Evolutionary conservation across 1,140 invertebrate genomes (phyloP).

Genomic region (Alviniconcha marisindica): DNA sequence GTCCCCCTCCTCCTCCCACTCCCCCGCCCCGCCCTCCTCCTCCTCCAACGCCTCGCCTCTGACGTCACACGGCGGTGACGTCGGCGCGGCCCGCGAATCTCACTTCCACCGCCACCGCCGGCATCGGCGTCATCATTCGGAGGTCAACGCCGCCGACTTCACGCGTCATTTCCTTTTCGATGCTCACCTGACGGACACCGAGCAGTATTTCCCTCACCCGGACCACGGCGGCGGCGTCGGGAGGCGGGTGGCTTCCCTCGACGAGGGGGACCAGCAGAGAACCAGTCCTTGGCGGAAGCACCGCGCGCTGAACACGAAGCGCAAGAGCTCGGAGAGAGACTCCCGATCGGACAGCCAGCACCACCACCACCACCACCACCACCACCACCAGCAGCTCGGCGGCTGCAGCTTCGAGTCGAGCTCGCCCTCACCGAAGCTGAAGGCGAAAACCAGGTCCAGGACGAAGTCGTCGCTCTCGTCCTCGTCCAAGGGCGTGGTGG

Average conservation of each 20-base stretch:
- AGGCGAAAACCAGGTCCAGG: background rate
- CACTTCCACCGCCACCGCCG: constrained; percentile 17
- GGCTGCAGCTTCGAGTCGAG: background rate
- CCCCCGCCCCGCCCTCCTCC: constrained; percentile 32
- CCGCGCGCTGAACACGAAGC: background rate
- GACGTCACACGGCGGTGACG: background rate
- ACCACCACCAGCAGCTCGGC: background rate
- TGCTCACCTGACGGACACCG: constrained; percentile 8
- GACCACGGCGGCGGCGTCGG: constrained; percentile 35
- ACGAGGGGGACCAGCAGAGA: background rate
- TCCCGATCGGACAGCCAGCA: background rate
- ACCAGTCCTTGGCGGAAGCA: background rate
- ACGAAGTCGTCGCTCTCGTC: background rate
- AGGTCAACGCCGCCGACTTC: constrained; percentile 11
- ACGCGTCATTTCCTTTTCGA: constrained; percentile 13
- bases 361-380: background rate
- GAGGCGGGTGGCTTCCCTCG: background rate
- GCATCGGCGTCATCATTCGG: constrained; percentile 33
- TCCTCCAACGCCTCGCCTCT: constrained; percentile 37
- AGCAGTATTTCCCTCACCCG: constrained; percentile 30
- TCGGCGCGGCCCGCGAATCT: background rate
- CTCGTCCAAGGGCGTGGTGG: background rate
- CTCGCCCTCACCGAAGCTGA: background rate
- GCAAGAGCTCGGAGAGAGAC: background rate
- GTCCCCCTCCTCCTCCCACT: constrained; percentile 27